Percentiles rank a stretch among this genome's conserved stretches.
These are phyloP conservation scores for Cyrtorhinus lividipennis DNA, from an alignment of 1,140 invertebrate genomes.

Conservation along the genomic window DNA sequence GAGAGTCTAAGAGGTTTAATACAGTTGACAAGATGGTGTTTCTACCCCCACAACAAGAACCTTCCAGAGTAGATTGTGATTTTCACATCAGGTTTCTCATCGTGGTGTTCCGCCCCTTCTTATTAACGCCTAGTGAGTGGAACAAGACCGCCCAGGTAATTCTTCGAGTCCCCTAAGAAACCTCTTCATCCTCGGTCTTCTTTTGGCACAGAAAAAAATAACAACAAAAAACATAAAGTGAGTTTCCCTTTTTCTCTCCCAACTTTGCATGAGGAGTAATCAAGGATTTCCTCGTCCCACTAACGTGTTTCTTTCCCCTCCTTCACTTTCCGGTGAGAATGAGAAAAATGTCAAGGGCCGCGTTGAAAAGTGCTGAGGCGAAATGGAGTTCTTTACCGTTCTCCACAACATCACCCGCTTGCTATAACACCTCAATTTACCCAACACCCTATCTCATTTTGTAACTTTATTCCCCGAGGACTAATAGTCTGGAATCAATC, in stretches of 20 bases:
- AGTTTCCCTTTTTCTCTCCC: too few species aligned
- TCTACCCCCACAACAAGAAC: not conserved
- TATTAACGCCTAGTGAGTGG: constrained; percentile 3
- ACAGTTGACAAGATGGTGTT: constrained; percentile 9
- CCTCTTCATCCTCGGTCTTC: not conserved
- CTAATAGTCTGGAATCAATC: not conserved
- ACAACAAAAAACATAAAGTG: too few species aligned
- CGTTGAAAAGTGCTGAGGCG: not conserved
- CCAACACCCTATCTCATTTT: not conserved
- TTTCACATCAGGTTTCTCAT: not conserved
- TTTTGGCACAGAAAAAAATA: too few species aligned
- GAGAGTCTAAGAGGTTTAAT: constrained; percentile 9
- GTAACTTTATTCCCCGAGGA: not conserved
- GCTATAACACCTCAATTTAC: constrained; percentile 8
- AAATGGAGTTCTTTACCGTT: not conserved
- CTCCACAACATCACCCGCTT: not conserved
- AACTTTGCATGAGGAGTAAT: constrained; percentile 4
- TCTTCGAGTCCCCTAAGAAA: not conserved
- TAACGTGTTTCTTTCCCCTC: not conserved
- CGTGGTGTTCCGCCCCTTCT: not conserved
- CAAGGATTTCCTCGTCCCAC: constrained; percentile 6
- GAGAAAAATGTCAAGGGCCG: not conserved
- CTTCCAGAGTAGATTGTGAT: not conserved
- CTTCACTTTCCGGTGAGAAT: not conserved
- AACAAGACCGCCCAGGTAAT: not conserved